Evolutionary conservation across 2,113 vertebrate species (phyloP), one percentile per base, ranked within the genome.

Genomic region (Mus spicilegus): DNA sequence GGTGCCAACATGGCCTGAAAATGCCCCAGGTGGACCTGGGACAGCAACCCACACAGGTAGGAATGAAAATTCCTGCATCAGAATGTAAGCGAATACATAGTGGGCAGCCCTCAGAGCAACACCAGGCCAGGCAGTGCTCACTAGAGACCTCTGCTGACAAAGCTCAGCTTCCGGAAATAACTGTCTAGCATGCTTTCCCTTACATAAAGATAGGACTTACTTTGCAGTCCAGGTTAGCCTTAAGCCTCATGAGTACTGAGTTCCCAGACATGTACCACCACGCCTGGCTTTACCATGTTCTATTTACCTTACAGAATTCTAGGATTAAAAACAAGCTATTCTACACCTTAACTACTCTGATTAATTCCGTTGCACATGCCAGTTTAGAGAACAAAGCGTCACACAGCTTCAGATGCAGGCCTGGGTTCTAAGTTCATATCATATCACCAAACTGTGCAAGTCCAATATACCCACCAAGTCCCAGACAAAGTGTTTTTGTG

Each of bases 371-470:
- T 30, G 36, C 58, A 49, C 33, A 54, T 8, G 26, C 65, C 72
- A 89, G 26, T 39, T 36, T 33, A 94, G 39, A 94, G 42, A 88
- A 93, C 5, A 75, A 69, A 90, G 54, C 56, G 36, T 90, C 80
- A 88, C 58, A 10, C 46, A 65, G 76, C 70, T 89, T 89, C 42
- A 46, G 19, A 5, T 39, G n/a, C 13, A 58, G 39, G 42, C 76
- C 7, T 95, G 17, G n/a, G 39, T 51, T 91, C 87, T 81, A 54
- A 92, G 78, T 90, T 92, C 72, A 92, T 13, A 80, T 91, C n/a
- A 51, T 13, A 80, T 91, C n/a, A 51, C 17, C n/a, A 88, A 87
- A 63, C 1, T 77, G 19, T 77, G 61, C 73, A 94, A n/a, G 58
- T 11, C 39, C 67, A 82, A 8, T 26, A 94, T 87, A 75, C 26